Percentiles rank a stretch among this genome's conserved stretches.
These are phyloP conservation scores for Macrostomum lignano DNA, from an alignment of 1,140 invertebrate species.

Conservation along the genomic window DNA sequence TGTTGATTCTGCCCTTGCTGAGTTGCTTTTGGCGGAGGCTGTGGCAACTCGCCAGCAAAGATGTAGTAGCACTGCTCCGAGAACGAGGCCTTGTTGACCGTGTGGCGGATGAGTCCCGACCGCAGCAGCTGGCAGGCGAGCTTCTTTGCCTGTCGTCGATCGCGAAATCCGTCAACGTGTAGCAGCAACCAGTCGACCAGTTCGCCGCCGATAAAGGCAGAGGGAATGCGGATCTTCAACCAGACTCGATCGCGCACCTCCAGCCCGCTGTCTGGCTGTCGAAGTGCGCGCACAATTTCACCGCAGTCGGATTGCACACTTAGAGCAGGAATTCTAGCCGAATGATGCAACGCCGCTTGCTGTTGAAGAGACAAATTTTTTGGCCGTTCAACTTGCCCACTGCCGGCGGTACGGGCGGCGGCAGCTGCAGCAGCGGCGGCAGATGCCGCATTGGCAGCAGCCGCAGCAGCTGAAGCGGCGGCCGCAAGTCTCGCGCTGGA, in stretches of 20 bases:
- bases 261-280: constrained; percentile 59
- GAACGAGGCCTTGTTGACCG: constrained; percentile 83
- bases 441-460: too few species aligned
- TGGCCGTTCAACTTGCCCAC: too few species aligned
- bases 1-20: too few species aligned
- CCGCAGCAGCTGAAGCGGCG: too few species aligned
- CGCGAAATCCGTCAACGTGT: constrained; percentile 59
- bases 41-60: constrained; percentile 44
- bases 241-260: constrained; percentile 80
- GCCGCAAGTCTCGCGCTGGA: constrained; percentile 1
- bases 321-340: too few species aligned
- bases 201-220: constrained; percentile 65
- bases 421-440: too few species aligned
- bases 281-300: constrained; percentile 40
- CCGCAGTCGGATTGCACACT: constrained; percentile 8
- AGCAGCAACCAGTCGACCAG: constrained; percentile 77
- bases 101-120: constrained; percentile 67
- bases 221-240: constrained; percentile 83
- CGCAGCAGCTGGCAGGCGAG: constrained; percentile 68
- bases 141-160: constrained; percentile 60
- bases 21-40: too few species aligned
- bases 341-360: too few species aligned
- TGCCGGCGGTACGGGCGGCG: too few species aligned
- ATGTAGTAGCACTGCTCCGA: constrained; percentile 88
- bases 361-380: too few species aligned